These are phyloP conservation scores for Tribolium freemani DNA, from an alignment of 2,888 invertebrate genomes.

Conservation along the genomic window DNA sequence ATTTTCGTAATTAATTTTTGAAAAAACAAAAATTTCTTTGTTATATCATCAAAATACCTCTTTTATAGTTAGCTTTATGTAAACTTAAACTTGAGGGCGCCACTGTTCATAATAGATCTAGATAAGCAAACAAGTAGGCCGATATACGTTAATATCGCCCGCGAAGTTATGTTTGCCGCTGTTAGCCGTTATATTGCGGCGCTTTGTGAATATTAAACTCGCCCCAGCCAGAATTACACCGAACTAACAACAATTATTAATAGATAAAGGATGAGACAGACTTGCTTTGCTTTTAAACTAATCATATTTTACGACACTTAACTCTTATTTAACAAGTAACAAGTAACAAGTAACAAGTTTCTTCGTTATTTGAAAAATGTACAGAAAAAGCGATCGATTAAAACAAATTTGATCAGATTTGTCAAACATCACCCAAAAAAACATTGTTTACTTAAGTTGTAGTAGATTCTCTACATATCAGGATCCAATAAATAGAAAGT, in stretches of 20 bases:
- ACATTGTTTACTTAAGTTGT: no score
- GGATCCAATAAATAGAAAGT: not conserved
- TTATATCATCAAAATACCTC: not conserved
- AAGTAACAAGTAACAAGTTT: no score
- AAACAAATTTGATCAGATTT: no score
- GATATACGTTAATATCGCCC: conserved; percentile 52
- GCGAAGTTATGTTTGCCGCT: conserved; percentile 52
- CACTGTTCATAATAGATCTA: conserved; percentile 39
- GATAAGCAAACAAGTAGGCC: conserved; percentile 51
- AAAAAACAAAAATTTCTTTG: no score
- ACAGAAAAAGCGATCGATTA: no score
- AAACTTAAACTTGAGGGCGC: conserved; percentile 27
- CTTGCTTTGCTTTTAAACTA: not conserved
- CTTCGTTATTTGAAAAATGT: no score
- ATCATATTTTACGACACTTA: not conserved
- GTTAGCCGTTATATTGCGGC: conserved; percentile 53
- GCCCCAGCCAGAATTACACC: conserved; percentile 45
- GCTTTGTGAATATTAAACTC: conserved; percentile 59
- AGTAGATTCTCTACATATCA: no score
- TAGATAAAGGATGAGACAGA: not conserved
- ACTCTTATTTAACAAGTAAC: not conserved
- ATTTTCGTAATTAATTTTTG: no score
- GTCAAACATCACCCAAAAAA: no score
- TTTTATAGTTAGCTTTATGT: conserved; percentile 17
- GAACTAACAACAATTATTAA: conserved; percentile 26